These are phyloP conservation scores for Heliconius nattereri DNA, from an alignment of 1,140 invertebrate genomes.

Conservation along the genomic window DNA sequence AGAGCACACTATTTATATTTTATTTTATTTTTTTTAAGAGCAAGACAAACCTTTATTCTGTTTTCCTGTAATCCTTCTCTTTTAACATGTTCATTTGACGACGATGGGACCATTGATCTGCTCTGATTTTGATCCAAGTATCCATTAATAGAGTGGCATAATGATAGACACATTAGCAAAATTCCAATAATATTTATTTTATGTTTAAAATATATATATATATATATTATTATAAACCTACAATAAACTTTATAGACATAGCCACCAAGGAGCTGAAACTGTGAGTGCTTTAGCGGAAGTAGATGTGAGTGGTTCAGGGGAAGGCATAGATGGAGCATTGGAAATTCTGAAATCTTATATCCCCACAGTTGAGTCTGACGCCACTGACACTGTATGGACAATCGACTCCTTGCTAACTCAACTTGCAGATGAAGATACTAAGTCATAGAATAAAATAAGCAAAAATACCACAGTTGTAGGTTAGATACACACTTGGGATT, in stretches of 20 bases:
- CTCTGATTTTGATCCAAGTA: too few relatives aligned
- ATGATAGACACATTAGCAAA: too few relatives aligned
- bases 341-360: constrained; percentile 63
- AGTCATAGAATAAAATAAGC: not conserved
- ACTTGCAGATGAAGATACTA: constrained; percentile 41
- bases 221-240: not conserved
- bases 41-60: too few relatives aligned
- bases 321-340: constrained; percentile 63
- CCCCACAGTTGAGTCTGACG: constrained; percentile 57
- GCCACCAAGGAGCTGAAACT: constrained; percentile 64
- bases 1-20: too few relatives aligned
- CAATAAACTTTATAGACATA: constrained; percentile 47
- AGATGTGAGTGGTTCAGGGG: constrained; percentile 54
- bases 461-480: not conserved
- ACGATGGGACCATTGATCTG: too few relatives aligned
- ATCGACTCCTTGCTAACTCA: constrained; percentile 65
- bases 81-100: too few relatives aligned
- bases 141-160: too few relatives aligned
- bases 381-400: constrained; percentile 70
- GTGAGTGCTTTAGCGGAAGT: constrained; percentile 67
- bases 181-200: too few relatives aligned
- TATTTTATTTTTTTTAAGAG: too few relatives aligned
- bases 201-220: constrained; percentile 3
- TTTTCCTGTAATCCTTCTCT: too few relatives aligned
- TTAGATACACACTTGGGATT: too few relatives aligned